Conservation (phyloP, 1,140 invertebrate species). For the Penaeus indicus region DNA sequence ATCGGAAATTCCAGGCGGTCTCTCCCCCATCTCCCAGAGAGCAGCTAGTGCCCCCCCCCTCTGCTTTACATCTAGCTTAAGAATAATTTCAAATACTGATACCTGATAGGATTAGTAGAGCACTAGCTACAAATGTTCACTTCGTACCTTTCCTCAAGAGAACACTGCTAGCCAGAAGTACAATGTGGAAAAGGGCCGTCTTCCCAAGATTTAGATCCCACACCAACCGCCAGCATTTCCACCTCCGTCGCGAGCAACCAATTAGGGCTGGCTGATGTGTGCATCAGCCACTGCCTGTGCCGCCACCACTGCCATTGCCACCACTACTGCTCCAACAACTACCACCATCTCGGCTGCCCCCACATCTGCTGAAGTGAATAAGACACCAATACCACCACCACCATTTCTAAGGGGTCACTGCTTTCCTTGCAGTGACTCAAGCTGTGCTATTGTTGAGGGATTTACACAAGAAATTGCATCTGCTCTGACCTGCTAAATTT, state of each 20-base stretch:
- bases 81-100: slow-evolving; percentile 32
- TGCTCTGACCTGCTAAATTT: too few species aligned
- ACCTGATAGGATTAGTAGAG: slow-evolving; percentile 51
- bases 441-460: too few species aligned
- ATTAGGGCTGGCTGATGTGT: slow-evolving; percentile 16
- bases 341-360: slow-evolving; percentile 35
- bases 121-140: slow-evolving; percentile 33
- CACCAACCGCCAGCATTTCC: slow-evolving; percentile 7
- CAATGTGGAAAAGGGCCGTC: slow-evolving; percentile 36
- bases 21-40: background rate
- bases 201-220: slow-evolving; percentile 7
- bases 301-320: slow-evolving; percentile 53
- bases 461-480: too few species aligned
- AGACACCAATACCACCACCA: slow-evolving; percentile 27
- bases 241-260: slow-evolving; percentile 31
- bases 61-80: slow-evolving; percentile 40
- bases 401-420: slow-evolving; percentile 24
- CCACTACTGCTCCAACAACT: slow-evolving; percentile 38
- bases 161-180: slow-evolving; percentile 28
- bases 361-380: slow-evolving; percentile 32
- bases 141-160: slow-evolving; percentile 22
- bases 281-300: slow-evolving; percentile 19
- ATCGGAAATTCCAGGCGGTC: slow-evolving; percentile 3
- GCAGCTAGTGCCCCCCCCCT: slow-evolving; percentile 33
- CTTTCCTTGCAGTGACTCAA: slow-evolving; percentile 11